phyloP scores from a whole-genome alignment of 2,888 invertebrate species.

The Parochlus steinenii region DNA sequence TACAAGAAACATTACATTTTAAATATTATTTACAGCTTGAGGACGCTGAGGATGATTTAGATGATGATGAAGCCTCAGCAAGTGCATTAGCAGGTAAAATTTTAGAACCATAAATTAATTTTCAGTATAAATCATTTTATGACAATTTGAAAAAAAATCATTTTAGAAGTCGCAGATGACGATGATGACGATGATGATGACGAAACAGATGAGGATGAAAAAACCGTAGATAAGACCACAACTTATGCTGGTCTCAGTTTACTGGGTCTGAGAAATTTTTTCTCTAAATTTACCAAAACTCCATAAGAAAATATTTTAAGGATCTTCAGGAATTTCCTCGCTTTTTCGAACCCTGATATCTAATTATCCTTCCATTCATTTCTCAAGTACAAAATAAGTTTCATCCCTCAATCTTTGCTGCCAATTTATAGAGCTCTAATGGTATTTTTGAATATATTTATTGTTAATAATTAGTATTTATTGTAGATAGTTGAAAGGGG shows the following conservation, averaged over 20 bases:
- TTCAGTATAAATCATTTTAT: not conserved
- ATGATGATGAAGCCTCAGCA: constrained; percentile 7
- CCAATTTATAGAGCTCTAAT: too few relatives aligned
- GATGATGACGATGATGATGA: constrained; percentile 24
- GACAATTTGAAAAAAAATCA: constrained; percentile 12
- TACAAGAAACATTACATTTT: constrained; percentile 2
- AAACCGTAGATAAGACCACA: constrained; percentile 38
- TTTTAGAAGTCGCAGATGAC: constrained; percentile 6
- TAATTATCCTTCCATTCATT: too few relatives aligned
- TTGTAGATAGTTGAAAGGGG: too few relatives aligned
- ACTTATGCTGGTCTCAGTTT: constrained; percentile 50
- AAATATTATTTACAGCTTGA: constrained; percentile 6
- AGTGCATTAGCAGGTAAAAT: not conserved
- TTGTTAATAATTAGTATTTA: too few relatives aligned
- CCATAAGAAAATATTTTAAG: too few relatives aligned
- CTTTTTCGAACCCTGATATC: too few relatives aligned
- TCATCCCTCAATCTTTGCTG: too few relatives aligned
- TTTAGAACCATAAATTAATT: not conserved
- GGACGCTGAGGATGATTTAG: constrained; percentile 7
- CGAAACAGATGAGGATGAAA: constrained; percentile 34
- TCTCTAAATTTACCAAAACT: too few relatives aligned
- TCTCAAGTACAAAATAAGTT: too few relatives aligned
- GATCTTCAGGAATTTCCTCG: too few relatives aligned
- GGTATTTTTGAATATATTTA: too few relatives aligned
- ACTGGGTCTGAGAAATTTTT: constrained; percentile 27